Conservation (phyloP, 2,888 invertebrate species). For the Macrosiphum euphorbiae region DNA sequence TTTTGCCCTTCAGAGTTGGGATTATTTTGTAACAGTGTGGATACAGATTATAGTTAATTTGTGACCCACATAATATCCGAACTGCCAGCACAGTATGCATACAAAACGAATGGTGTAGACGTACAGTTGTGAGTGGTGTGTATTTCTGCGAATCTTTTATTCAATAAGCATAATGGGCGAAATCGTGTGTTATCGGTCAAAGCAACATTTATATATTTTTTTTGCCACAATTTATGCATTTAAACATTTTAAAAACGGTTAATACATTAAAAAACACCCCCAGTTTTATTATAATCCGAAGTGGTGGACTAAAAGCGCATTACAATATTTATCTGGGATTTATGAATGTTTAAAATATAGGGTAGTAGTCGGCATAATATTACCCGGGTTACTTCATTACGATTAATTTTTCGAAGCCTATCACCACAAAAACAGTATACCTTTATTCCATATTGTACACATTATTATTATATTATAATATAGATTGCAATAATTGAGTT, state of each 20-base stretch:
- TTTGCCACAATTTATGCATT: neutral
- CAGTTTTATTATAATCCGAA: neutral
- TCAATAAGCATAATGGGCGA: neutral
- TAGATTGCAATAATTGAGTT: neutral
- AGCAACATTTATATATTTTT: neutral
- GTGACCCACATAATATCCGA: neutral
- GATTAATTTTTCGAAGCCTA: neutral
- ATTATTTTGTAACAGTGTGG: neutral
- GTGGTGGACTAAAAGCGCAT: too few relatives aligned
- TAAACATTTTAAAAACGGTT: neutral
- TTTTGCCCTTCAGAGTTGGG: neutral
- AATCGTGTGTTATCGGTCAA: neutral
- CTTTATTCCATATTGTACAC: neutral
- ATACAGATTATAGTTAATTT: neutral
- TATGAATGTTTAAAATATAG: neutral
- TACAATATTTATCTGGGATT: neutral
- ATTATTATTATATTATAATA: neutral
- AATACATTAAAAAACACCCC: neutral
- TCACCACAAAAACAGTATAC: neutral
- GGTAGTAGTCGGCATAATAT: neutral
- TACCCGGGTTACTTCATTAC: neutral
- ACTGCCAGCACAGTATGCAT: neutral
- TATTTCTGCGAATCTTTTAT: neutral
- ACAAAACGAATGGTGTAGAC: neutral
- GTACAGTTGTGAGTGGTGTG: neutral